phyloP scores from a whole-genome alignment of 1,140 invertebrate species.

The Caenorhabditis elegans region WBcel235 BX284606.5:16368001-16368500 shows the following conservation, averaged over 20 bases:
- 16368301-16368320: constrained; percentile 55
- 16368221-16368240: constrained; percentile 17
- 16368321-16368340: constrained; percentile 62
- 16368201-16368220: not conserved
- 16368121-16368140: no score
- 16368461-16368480: constrained; percentile 75
- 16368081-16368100: no score
- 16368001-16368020: no score
- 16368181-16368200: no score
- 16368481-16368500: constrained; percentile 81
- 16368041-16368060: no score
- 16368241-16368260: constrained; percentile 45
- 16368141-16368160: no score
- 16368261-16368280: constrained; percentile 62
- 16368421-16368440: constrained; percentile 64
- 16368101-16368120: no score
- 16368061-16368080: no score
- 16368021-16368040: no score
- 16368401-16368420: constrained; percentile 12
- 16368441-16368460: constrained; percentile 61
- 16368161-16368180: no score
- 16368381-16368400: not conserved
- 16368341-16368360: constrained; percentile 67
- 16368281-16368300: constrained; percentile 56
- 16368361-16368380: constrained; percentile 48